Percentiles rank a stretch among this genome's conserved stretches.
These are phyloP conservation scores for Denticeps clupeoides DNA, from an alignment of 2,797 vertebrate genomes.

Conservation along the genomic window DNA sequence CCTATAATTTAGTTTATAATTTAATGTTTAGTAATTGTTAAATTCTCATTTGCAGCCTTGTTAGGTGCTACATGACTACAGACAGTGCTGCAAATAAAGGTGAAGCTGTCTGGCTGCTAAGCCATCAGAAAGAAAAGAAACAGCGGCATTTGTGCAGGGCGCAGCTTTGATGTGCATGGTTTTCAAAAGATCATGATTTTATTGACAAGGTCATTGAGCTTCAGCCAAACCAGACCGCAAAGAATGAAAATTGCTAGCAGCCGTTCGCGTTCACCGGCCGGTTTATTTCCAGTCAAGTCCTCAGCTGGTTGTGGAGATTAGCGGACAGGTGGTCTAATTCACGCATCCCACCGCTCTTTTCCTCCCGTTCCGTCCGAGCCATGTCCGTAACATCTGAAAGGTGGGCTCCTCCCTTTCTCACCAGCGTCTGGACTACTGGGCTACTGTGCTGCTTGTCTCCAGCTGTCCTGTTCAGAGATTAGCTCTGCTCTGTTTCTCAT, in stretches of 20 bases:
- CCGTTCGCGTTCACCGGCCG: conserved; percentile 12
- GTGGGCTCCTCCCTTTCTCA: too few relatives aligned
- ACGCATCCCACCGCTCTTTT: conserved; percentile 19
- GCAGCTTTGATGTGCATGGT: conserved; percentile 18
- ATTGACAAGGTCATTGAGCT: conserved; percentile 27
- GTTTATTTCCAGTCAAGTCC: conserved; percentile 31
- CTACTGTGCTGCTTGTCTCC: too few relatives aligned
- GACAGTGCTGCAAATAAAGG: too few relatives aligned
- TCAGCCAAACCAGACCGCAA: conserved; percentile 28
- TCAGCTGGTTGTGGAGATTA: conserved; percentile 46
- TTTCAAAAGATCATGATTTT: conserved; percentile 31
- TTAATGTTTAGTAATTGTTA: too few relatives aligned
- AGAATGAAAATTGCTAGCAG: conserved; percentile 50
- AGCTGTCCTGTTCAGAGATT: too few relatives aligned
- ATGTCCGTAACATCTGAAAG: too few relatives aligned
- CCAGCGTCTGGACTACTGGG: too few relatives aligned
- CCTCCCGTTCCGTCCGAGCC: too few relatives aligned
- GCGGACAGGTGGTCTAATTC: conserved; percentile 45
- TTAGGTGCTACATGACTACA: too few relatives aligned
- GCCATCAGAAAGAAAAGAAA: background rate
- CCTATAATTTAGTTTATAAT: too few relatives aligned
- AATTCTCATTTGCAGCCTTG: too few relatives aligned
- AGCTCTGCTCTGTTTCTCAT: too few relatives aligned
- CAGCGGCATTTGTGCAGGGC: background rate
- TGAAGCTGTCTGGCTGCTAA: background rate